A percentile compares a stretch with the other conserved stretches of the same genome.
phyloP scores from a whole-genome alignment of 2,797 vertebrate genomes.

The Toxotes lorentzi region DNA sequence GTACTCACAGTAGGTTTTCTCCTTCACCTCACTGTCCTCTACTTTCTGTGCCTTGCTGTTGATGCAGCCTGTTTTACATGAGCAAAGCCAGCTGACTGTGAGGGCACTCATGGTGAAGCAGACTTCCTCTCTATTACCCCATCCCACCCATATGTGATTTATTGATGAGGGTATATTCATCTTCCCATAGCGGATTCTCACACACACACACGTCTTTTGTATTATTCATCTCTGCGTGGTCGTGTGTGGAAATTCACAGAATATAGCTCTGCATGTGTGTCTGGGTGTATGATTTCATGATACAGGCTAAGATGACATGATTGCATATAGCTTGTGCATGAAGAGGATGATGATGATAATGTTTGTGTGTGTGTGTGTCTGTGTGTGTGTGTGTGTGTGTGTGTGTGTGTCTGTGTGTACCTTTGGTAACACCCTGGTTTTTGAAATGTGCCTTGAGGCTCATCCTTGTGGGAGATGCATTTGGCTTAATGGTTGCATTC shows the following conservation, averaged over 20 bases:
- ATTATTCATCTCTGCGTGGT: constrained; percentile 62
- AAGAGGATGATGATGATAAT: neutral
- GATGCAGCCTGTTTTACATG: neutral
- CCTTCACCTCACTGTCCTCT: neutral
- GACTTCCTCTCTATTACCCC: constrained; percentile 49
- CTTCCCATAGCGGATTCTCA: constrained; percentile 13
- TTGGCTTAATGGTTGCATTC: constrained; percentile 71
- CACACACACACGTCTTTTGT: constrained; percentile 39
- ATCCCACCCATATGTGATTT: constrained; percentile 46
- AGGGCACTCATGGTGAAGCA: neutral
- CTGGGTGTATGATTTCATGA: constrained; percentile 17
- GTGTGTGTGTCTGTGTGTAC: neutral
- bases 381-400: constrained; percentile 9
- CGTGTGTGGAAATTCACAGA: constrained; percentile 39
- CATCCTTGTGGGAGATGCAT: constrained; percentile 53
- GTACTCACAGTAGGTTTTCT: neutral
- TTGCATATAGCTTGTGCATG: neutral
- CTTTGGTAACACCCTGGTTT: constrained; percentile 33
- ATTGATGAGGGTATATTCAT: constrained; percentile 61
- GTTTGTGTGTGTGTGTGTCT: constrained; percentile 11
- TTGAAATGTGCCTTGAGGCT: constrained; percentile 64
- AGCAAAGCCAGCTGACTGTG: neutral
- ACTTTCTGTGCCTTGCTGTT: neutral
- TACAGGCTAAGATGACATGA: neutral
- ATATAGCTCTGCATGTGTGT: neutral